Evolutionary conservation across 1,140 invertebrate genomes (phyloP), one percentile per base, ranked within the genome.

Genomic region (Lepidostoma basale): DNA sequence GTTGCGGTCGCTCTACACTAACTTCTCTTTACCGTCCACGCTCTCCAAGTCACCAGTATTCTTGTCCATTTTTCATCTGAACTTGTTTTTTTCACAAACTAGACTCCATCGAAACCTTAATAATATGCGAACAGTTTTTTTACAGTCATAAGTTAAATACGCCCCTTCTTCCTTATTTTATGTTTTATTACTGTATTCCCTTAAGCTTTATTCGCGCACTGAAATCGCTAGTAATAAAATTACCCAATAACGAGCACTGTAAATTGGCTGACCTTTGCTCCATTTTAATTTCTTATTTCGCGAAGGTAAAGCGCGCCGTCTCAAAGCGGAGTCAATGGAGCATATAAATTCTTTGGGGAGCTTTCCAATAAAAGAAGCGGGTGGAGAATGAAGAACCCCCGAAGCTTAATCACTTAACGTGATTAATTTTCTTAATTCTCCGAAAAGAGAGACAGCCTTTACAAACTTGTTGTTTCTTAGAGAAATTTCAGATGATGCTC

Each of bases 351-450:
- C 44, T 36, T 56, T 23, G 25, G 12, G 33, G 28, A 20, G 52
- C 52, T 30, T 44, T 28, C 40, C 30, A 62, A 62, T 62, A 62
- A 62, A 62, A 62, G 39, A 44, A n/a, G 12, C 10, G 45, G n/a
- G 14, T 33, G 6, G 5, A 12, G 30, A 5, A 33, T 5, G 5
- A 30, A 28, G 25, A 18, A 56, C 14, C 52, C 33, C 28, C 14
- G 28, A 65, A 39, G 49, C 25, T 36, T 59, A 64, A 68, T 68
- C 67, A 68, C 67, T 72, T 72, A 62, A 69, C 54, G 36, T 72
- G 70, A 72, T 72, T 69, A 68, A 72, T 72, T 72, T 72, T 62
- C 22, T 45, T 54, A 62, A 72, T 65, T 62, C 60, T 42, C 10
- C 30, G 10, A 45, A 44, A 56, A 30, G 36, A 25, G 49, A 18